Percentiles rank a stretch among this genome's conserved stretches.
These are phyloP conservation scores for Eurois occulta DNA, from an alignment of 2,888 invertebrate genomes.

Conservation along the genomic window DNA sequence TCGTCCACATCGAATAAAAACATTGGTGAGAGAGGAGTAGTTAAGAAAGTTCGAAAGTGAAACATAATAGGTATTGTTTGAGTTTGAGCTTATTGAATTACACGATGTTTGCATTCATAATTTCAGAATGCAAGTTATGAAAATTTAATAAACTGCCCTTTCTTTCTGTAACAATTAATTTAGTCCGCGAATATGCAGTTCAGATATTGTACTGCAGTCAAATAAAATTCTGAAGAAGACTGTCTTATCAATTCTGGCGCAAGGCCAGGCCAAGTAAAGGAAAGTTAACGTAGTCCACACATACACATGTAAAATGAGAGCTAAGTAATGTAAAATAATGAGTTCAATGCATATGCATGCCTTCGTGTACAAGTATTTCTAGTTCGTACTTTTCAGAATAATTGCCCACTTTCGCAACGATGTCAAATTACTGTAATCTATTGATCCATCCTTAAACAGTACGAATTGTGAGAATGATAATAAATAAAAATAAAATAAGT, in stretches of 20 bases:
- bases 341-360: slow-evolving; percentile 53
- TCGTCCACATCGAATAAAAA: slow-evolving; percentile 14
- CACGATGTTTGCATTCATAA: slow-evolving; percentile 38
- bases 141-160: slow-evolving; percentile 2
- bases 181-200: slow-evolving; percentile 1
- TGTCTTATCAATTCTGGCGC: slow-evolving; percentile 63
- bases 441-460: slow-evolving; percentile 36
- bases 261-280: slow-evolving; percentile 62
- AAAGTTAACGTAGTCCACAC: slow-evolving; percentile 59
- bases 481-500: too few relatives aligned
- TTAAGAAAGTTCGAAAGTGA: slow-evolving; percentile 27
- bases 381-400: slow-evolving; percentile 51
- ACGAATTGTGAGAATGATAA: slow-evolving; percentile 28
- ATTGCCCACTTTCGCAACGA: slow-evolving; percentile 41
- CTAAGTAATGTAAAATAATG: slow-evolving; percentile 56
- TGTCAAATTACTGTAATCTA: slow-evolving; percentile 24
- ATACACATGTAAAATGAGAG: slow-evolving; percentile 53
- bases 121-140: slow-evolving; percentile 23
- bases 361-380: slow-evolving; percentile 43
- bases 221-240: slow-evolving; percentile 41
- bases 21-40: slow-evolving; percentile 2
- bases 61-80: slow-evolving; percentile 48
- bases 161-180: slow-evolving; percentile 32
- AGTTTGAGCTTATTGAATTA: too few relatives aligned
- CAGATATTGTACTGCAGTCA: slow-evolving; percentile 20